A percentile compares a stretch with the other conserved stretches of the same genome.
phyloP scores from a whole-genome alignment of 2,113 vertebrate genomes.

The Castor canadensis region DNA sequence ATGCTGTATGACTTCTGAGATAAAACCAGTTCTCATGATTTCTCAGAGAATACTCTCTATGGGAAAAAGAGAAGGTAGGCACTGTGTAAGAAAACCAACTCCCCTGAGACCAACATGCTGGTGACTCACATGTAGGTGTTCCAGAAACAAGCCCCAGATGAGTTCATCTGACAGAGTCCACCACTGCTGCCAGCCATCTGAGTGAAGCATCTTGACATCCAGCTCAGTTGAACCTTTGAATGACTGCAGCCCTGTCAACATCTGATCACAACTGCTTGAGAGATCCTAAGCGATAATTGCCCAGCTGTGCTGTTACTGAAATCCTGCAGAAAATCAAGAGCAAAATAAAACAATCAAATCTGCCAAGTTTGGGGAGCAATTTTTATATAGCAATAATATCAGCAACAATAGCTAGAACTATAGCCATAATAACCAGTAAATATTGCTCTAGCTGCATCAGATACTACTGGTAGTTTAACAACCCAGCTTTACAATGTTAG shows the following conservation, averaged over 20 bases:
- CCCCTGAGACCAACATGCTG: neutral
- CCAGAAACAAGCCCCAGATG: neutral
- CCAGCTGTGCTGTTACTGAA: neutral
- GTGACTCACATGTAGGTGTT: neutral
- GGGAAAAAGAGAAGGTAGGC: neutral
- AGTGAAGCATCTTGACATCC: neutral
- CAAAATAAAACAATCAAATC: neutral
- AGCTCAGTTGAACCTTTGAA: neutral
- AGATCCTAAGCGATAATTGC: neutral
- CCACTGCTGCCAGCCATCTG: neutral
- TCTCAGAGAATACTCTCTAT: neutral
- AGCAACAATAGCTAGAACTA: neutral
- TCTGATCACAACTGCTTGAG: neutral
- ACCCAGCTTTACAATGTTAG: neutral
- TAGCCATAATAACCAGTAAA: neutral
- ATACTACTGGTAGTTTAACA: neutral
- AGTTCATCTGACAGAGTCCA: neutral
- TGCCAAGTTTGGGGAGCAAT: neutral
- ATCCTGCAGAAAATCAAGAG: neutral
- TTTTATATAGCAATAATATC: neutral
- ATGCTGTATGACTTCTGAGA: neutral
- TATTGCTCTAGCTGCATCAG: neutral
- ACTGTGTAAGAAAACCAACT: neutral
- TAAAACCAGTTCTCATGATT: neutral
- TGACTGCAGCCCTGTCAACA: neutral